Evolutionary conservation across 2,797 vertebrate species (phyloP).

Genomic region (Rhinogobio ventralis): DNA sequence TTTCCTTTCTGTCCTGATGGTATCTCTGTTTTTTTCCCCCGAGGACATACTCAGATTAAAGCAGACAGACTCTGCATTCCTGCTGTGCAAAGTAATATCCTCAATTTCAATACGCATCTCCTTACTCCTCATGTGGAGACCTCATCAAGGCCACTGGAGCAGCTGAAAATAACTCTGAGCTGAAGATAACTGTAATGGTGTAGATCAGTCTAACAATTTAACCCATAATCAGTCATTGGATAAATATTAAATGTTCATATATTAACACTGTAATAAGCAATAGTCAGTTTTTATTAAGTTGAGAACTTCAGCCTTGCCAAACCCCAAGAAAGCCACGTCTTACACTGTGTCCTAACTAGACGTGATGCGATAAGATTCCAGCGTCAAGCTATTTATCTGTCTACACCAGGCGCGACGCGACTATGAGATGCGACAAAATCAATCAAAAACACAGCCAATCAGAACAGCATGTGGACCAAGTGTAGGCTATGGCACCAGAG

Average conservation of each 20-base stretch:
- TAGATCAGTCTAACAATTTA: background rate
- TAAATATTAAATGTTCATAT: slow-evolving; percentile 16
- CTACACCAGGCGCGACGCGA: no score
- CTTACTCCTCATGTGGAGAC: slow-evolving; percentile 42
- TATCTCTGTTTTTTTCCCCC: background rate
- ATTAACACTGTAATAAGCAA: background rate
- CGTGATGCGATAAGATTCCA: no score
- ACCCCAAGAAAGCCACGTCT: background rate
- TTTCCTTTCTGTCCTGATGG: background rate
- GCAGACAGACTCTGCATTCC: slow-evolving; percentile 5
- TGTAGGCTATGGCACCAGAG: no score
- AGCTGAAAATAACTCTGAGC: slow-evolving; percentile 11
- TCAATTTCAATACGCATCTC: slow-evolving; percentile 32
- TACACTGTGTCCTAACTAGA: no score
- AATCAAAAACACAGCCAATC: no score
- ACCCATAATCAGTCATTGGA: background rate
- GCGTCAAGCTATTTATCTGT: no score
- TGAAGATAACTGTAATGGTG: slow-evolving; percentile 4
- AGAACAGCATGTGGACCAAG: no score
- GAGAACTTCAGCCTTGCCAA: slow-evolving; percentile 19
- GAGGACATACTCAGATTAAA: slow-evolving; percentile 36
- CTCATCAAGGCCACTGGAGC: background rate
- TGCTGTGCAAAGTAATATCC: slow-evolving; percentile 43
- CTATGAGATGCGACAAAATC: no score
- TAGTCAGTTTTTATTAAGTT: slow-evolving; percentile 23